phyloP scores from a whole-genome alignment of 1,140 invertebrate genomes.

The Metaphire vulgaris region DNA sequence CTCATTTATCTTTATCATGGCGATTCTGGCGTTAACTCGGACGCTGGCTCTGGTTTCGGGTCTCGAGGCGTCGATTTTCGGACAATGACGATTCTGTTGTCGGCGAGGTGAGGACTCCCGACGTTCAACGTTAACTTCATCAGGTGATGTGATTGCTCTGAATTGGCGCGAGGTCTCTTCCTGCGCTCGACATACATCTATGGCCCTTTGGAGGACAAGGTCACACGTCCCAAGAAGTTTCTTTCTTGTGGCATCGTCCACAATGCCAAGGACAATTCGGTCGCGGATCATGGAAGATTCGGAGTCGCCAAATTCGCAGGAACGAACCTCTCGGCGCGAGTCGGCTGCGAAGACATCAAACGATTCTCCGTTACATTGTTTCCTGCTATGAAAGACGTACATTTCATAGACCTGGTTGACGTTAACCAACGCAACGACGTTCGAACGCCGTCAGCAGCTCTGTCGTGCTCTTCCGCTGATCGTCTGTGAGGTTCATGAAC shows the following conservation, averaged over 20 bases:
- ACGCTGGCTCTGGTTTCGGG: no score
- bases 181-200: background rate
- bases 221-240: background rate
- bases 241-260: background rate
- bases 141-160: background rate
- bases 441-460: background rate
- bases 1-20: background rate
- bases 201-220: background rate
- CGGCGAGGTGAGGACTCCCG: background rate
- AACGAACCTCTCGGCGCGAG: background rate
- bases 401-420: constrained; percentile 17
- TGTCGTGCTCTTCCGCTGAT: background rate
- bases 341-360: background rate
- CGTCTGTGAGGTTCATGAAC: background rate
- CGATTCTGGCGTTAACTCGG: background rate
- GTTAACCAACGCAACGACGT: background rate
- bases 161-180: background rate
- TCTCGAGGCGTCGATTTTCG: no score
- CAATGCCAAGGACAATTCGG: background rate
- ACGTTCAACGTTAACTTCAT: background rate
- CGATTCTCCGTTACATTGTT: constrained; percentile 7
- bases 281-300: constrained; percentile 8
- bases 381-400: constrained; percentile 12
- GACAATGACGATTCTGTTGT: no score
- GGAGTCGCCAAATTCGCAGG: constrained; percentile 15